Evolutionary conservation across 2,113 vertebrate species (phyloP).

Genomic region (Synchiropus splendidus): DNA sequence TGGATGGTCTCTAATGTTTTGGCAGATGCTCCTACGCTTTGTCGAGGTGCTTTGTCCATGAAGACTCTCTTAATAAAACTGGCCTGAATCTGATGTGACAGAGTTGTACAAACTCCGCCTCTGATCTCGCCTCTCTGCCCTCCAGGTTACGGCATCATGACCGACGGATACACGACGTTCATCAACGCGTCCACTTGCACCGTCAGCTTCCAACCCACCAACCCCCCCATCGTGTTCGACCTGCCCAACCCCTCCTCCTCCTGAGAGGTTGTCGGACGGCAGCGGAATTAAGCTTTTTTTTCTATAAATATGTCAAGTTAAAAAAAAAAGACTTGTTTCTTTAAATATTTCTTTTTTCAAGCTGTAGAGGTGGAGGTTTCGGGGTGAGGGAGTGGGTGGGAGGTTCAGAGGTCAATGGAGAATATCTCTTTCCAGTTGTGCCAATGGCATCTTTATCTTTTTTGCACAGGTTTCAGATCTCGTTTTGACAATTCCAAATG

Average conservation of each 20-base stretch:
- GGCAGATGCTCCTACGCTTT: too few species aligned
- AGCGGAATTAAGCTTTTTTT: conserved; percentile 69
- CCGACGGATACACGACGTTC: conserved; percentile 92
- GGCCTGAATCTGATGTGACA: too few species aligned
- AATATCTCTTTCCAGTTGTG: conserved; percentile 31
- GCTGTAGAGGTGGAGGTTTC: conserved; percentile 31
- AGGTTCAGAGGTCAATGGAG: conserved; percentile 45
- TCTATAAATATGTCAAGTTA: conserved; percentile 66
- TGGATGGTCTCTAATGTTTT: too few species aligned
- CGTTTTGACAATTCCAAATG: not conserved
- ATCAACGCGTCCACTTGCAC: conserved; percentile 95
- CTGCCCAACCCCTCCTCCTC: conserved; percentile 90
- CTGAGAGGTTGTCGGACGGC: conserved; percentile 59
- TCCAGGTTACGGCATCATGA: conserved; percentile 96
- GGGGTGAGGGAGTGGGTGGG: not conserved
- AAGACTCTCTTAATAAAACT: too few species aligned
- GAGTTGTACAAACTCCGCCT: too few species aligned
- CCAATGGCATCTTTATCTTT: too few species aligned
- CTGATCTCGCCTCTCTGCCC: conserved; percentile 17
- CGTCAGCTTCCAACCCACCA: conserved; percentile 97
- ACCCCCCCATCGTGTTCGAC: conserved; percentile 96
- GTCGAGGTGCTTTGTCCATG: too few species aligned
- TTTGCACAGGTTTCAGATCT: conserved; percentile 9
- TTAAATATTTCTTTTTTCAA: conserved; percentile 58
- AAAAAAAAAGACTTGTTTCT: conserved; percentile 66